Evolutionary conservation across 2,797 vertebrate species (phyloP).

Genomic region (Poeciliopsis presidionis): DNA sequence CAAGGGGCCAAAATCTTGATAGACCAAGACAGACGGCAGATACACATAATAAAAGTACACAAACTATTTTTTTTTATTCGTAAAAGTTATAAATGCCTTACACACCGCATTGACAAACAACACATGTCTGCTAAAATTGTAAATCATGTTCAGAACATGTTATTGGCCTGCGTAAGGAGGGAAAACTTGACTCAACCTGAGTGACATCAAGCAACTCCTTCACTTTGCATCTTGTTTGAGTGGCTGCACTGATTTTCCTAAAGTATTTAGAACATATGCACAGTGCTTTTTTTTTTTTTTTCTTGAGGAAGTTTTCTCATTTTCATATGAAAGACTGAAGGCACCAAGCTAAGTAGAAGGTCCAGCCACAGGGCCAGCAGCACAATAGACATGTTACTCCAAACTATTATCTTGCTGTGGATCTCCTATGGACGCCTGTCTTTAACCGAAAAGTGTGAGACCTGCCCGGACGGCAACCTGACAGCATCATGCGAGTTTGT

Average conservation of each 20-base stretch:
- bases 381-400: slow-evolving; percentile 58
- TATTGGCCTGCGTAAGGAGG: not conserved
- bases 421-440: slow-evolving; percentile 59
- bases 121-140: not conserved
- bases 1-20: not conserved
- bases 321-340: slow-evolving; percentile 68
- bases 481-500: slow-evolving; percentile 34
- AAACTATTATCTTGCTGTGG: slow-evolving; percentile 58
- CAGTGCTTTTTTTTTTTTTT: slow-evolving; percentile 45
- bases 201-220: slow-evolving; percentile 38
- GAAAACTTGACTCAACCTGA: slow-evolving; percentile 31
- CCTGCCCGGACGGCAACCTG: not conserved
- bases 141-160: not conserved
- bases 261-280: slow-evolving; percentile 75
- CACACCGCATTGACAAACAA: not conserved
- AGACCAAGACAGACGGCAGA: not conserved
- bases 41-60: not conserved
- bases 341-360: slow-evolving; percentile 40
- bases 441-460: slow-evolving; percentile 14
- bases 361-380: slow-evolving; percentile 26
- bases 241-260: slow-evolving; percentile 80
- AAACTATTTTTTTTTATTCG: not conserved
- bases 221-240: slow-evolving; percentile 85
- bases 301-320: slow-evolving; percentile 64
- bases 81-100: not conserved